A percentile compares a stretch with the other conserved stretches of the same genome.
phyloP scores from a whole-genome alignment of 2,113 vertebrate species.

The Prionailurus bengalensis region DNA sequence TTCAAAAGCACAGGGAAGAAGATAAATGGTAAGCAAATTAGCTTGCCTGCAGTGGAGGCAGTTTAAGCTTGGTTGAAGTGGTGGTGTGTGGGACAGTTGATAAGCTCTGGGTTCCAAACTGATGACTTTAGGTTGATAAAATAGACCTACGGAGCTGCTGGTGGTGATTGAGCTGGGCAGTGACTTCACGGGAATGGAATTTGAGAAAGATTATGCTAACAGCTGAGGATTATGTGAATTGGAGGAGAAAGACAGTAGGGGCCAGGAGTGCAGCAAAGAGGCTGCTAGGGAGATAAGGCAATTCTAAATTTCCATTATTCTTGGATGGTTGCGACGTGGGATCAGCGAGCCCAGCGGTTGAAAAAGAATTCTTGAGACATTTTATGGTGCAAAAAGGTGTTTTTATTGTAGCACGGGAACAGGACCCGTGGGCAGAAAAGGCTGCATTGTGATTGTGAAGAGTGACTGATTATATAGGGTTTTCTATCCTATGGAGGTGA shows the following conservation, averaged over 20 bases:
- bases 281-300: neutral
- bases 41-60: neutral
- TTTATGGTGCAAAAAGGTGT: neutral
- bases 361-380: neutral
- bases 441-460: neutral
- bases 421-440: neutral
- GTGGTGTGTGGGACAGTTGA: neutral
- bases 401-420: neutral
- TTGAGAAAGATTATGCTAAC: conserved; percentile 57
- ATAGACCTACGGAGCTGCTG: conserved; percentile 47
- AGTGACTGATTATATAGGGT: neutral
- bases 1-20: neutral
- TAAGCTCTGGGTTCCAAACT: conserved; percentile 51
- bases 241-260: neutral
- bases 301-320: neutral
- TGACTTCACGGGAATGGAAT: conserved; percentile 65
- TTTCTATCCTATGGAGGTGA: neutral
- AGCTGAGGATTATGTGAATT: conserved; percentile 74
- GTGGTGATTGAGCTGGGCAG: conserved; percentile 40
- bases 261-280: neutral
- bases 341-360: neutral
- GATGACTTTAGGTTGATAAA: conserved; percentile 66
- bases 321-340: neutral
- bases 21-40: neutral
- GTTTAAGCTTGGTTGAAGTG: neutral